Evolutionary conservation across 2,113 vertebrate genomes (phyloP).

Genomic region (Melanerpes aurifrons): DNA sequence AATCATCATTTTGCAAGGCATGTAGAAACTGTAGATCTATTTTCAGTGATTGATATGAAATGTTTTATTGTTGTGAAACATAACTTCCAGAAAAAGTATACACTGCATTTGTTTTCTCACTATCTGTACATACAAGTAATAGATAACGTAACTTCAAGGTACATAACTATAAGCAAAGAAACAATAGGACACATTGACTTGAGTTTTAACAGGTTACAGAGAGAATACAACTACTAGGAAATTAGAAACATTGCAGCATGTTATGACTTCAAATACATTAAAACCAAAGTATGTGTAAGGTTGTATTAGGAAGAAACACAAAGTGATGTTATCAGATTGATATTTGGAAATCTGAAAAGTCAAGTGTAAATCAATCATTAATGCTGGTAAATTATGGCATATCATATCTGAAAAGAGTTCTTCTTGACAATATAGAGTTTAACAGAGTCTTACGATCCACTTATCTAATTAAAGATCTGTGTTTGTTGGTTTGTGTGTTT

Average conservation of each 20-base stretch:
- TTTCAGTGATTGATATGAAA: neutral
- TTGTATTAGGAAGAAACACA: neutral
- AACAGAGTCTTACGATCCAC: neutral
- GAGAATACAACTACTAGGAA: neutral
- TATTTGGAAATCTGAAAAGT: neutral
- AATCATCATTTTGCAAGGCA: neutral
- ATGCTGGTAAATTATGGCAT: neutral
- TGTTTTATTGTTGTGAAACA: neutral
- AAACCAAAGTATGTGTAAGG: neutral
- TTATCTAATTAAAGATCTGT: neutral
- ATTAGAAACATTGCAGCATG: neutral
- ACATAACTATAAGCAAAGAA: neutral
- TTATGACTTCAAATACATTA: neutral
- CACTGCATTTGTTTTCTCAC: neutral
- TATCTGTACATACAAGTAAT: neutral
- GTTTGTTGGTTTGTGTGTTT: too few relatives aligned
- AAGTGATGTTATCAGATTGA: neutral
- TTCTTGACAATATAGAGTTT: neutral
- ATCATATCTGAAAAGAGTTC: neutral
- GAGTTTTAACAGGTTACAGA: neutral
- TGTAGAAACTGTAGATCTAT: neutral
- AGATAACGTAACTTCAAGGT: neutral
- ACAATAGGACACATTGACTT: accelerated
- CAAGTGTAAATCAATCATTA: neutral
- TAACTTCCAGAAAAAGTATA: neutral